Evolutionary conservation across 2,113 vertebrate genomes (phyloP).

Genomic region (Phalacrocorax brasilianus): DNA sequence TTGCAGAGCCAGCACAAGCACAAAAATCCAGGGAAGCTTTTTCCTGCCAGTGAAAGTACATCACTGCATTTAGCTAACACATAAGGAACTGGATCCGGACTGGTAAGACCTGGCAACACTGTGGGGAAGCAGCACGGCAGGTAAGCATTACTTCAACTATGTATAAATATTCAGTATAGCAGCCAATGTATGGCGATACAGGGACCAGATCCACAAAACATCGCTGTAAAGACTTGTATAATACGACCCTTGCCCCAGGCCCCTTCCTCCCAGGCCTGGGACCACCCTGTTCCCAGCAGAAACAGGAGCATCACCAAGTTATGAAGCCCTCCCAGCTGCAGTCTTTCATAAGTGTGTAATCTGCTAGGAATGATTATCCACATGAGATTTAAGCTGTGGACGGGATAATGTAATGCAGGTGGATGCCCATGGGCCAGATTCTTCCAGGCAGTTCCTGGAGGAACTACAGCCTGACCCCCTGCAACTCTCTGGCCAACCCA

Average conservation of each 20-base stretch:
- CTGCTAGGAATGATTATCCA: background rate
- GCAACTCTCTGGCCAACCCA: background rate
- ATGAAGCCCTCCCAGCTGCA: background rate
- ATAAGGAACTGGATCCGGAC: background rate
- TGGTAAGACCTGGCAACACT: background rate
- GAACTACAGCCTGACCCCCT: background rate
- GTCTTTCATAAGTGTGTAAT: background rate
- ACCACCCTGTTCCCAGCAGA: background rate
- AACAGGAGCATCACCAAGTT: background rate
- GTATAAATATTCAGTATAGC: background rate
- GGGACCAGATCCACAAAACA: background rate
- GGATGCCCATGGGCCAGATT: background rate
- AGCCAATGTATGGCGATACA: background rate
- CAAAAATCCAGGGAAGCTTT: background rate
- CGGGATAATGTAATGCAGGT: background rate
- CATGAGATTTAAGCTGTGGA: background rate
- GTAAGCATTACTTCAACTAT: background rate
- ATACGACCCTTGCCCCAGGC: background rate
- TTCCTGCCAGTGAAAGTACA: background rate
- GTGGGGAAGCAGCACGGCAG: background rate
- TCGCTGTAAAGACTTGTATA: rapidly evolving
- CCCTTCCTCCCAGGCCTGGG: background rate
- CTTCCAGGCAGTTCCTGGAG: background rate
- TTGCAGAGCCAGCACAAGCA: background rate
- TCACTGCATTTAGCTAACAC: background rate